Percentiles rank a stretch among this genome's conserved stretches.
Conservation (phyloP, 2,888 invertebrate genomes). For the Melinopterus prodromus region DNA sequence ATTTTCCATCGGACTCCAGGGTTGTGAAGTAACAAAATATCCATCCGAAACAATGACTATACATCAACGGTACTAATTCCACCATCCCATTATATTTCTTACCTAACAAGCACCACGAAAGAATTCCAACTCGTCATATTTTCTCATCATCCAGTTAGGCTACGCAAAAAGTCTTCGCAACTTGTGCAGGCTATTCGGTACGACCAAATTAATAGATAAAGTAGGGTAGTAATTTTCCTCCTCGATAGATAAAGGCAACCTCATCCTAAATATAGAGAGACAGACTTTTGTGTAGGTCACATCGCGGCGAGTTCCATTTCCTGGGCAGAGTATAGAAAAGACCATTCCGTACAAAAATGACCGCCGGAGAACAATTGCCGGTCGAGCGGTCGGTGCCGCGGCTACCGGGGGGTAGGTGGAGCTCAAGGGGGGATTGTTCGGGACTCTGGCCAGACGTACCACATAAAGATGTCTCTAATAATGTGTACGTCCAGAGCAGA, state of each 20-base stretch:
- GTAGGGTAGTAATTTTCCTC: conserved; percentile 4
- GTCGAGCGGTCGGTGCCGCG: background rate
- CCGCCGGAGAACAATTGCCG: background rate
- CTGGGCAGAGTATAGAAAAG: background rate
- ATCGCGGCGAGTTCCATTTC: background rate
- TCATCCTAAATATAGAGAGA: background rate
- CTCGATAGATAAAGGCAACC: background rate
- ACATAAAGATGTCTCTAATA: conserved; percentile 31
- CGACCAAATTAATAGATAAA: background rate
- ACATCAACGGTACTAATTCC: too few species aligned
- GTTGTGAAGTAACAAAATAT: too few species aligned
- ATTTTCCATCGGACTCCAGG: too few species aligned
- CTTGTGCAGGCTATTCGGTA: background rate
- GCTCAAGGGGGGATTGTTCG: conserved; percentile 7
- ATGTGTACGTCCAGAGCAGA: conserved; percentile 31
- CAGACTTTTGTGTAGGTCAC: background rate
- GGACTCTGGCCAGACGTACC: background rate
- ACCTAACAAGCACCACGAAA: too few species aligned
- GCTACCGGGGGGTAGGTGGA: background rate
- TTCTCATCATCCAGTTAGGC: background rate
- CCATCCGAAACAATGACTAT: too few species aligned
- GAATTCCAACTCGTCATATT: background rate
- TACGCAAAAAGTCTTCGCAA: background rate
- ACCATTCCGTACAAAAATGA: background rate
- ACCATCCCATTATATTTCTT: too few species aligned